Evolutionary conservation across 2,888 invertebrate species (phyloP), one percentile per base, ranked within the genome.

Genomic region (Octodonta nipae): DNA sequence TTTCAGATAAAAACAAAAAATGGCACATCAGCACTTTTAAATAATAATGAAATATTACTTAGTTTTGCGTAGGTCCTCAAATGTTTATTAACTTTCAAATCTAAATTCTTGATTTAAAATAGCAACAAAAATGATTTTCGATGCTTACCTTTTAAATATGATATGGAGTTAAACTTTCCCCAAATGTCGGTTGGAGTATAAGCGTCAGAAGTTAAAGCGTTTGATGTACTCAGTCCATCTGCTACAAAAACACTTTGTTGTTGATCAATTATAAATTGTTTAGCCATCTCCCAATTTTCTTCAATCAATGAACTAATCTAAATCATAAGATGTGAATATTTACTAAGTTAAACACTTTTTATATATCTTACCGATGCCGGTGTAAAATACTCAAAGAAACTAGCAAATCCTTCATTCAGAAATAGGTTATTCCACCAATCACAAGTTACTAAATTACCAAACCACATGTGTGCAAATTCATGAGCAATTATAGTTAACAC

Each of bases 401-500:
- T 67, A 0, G 81, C 81, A 40, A 82, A 82, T 0, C 75, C 82
- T 52, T 82, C 81, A 50, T 78, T 83, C 1, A 82, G 60, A 78
- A 81, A 83, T 2, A 76, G 64, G 44, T 72, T 73, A 37, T 73
- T 69, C 83, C 83, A 83, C 81, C 80, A 81, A 20, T 73, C 70
- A 34, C 75, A 73, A 1, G 82, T 81, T 10, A 83, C 75, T 13
- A 78, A 62, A 51, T 84, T 79, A 5, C 84, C 84, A 46, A 85
- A 81, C 84, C 84, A 85, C 67, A 78, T 79, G 54, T 88, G 88
- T 1, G 80, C 73, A 32, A 84, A 58, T 57, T 88, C 88, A 49
- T 88, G 87, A 1, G 78, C 68, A 3, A 82, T 67, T 2, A 76
- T 73, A 13, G 73, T 68, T 1, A 75, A 74, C 2, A 81, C 68